Evolutionary conservation across 2,797 vertebrate species (phyloP), one percentile per base, ranked within the genome.

Genomic region (Corythornis leucogaster): DNA sequence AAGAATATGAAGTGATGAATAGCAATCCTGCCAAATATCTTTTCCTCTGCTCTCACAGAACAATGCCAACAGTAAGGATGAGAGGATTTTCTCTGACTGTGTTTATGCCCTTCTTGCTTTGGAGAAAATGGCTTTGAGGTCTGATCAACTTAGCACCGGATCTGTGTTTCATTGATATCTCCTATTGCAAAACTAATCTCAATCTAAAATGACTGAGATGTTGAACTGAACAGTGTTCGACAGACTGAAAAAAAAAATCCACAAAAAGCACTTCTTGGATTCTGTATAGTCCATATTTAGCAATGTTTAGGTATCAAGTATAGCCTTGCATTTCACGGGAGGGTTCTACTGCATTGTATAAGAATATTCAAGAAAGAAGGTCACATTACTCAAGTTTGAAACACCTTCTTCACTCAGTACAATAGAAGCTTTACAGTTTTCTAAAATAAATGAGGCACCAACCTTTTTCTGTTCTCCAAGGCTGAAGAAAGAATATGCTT

Each of bases 391-490:
- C 46, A 93, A 90, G 80, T 85, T 28, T 54, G 38, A 90, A 91
- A 81, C 63, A 74, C 53, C 51, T 92, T 74, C 75, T 81, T 87
- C 66, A 7, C 68, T 82, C 54, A 77, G 4, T 38, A 80, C 28
- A 87, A 38, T 43, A 45, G 40, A 88, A 53, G 9, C 13, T 90
- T 93, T 88, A 90, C 11, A 35, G 16, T 81, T 94, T 90, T 95
- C 59, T 73, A 53, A 78, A 92, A 78, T 88, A 80, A 90, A 46
- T 58, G 20, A 58, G 70, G 30, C 50, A 73, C 45, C 15, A 64
- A 79, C 48, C 30, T 59, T 43, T 74, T 89, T 78, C 51, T 75
- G 3, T 48, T 78, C 63, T 73, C 42, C 70, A 67, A 68, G 45
- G 59, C 63, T 69, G 57, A 86, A 57, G 70, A 93, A 48, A 16